Base-by-base conservation (phyloP, 2,113 vertebrate genomes). In the Xiphophorus couchianus region DNA sequence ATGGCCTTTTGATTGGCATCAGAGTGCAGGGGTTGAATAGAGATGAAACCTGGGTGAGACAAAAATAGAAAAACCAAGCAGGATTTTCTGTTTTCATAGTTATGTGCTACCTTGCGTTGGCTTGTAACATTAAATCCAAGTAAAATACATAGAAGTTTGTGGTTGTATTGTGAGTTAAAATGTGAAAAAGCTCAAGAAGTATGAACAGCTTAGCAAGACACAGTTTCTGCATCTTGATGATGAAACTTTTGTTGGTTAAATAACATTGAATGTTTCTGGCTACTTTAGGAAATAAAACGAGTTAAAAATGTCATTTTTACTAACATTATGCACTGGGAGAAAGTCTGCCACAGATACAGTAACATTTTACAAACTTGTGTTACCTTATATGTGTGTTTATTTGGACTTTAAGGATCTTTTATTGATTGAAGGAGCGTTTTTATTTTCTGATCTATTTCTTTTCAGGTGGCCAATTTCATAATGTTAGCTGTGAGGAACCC, bases 391-490 rank as follows among this genome's bases (percentile, higher is more conserved):
- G 8, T 10, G n/a, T 28, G n/a, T 29, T 48, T 14, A 13, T 33
- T 58, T 25, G 14, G 3, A 51, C 5, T 58, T 37, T 30, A 3
- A 42, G n/a, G 11, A 15, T 27, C 6, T 62, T 3, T 51, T 27
- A 48, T 19, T 68, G 31, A 30, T 14, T 39, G 6, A 48, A 48
- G 44, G 14, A 19, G 4, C 29, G 74, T 13, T 64, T 72, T 37
- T 48, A 17, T 5, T 33, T 37, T 54, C 7, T 19, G 61, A 22
- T 72, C 1, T 83, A 3, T 88, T 84, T 19, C 10, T 63, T 89
- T 92, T 54, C 82, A 93, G 92, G 51, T 64, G 66, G 22, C 42
- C 25, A 66, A 48, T 48, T 19, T n/a, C 80, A 85, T 64, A 29
- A 85, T 87, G 83, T 66, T 72, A 88, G 68, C 62, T 69, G 35